A percentile compares a stretch with the other conserved stretches of the same genome.
Conservation (phyloP, 2,113 vertebrate genomes). For the Falcunculus frontatus region DNA sequence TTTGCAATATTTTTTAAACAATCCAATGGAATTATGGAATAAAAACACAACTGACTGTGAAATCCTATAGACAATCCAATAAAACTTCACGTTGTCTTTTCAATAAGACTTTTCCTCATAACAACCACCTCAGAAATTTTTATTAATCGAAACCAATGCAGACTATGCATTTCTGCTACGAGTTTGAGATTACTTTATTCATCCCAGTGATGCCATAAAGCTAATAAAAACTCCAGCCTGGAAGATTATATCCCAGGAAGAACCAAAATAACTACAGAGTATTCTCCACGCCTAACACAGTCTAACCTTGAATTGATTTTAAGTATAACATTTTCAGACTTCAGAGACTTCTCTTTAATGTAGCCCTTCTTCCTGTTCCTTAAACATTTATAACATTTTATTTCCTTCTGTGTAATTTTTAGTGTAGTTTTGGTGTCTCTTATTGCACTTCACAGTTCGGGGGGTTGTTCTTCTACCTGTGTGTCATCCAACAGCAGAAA, state of each 20-base stretch:
- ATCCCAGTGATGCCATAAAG: slow-evolving; percentile 31
- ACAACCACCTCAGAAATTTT: neutral
- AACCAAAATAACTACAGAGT: neutral
- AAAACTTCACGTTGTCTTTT: neutral
- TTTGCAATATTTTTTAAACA: neutral
- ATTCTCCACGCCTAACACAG: neutral
- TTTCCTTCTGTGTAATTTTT: neutral
- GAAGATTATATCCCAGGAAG: neutral
- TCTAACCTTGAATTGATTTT: neutral
- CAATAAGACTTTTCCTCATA: neutral
- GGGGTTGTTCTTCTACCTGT: neutral
- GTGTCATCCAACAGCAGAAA: neutral
- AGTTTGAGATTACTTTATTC: slow-evolving; percentile 16
- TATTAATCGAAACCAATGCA: neutral
- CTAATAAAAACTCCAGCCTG: slow-evolving; percentile 22
- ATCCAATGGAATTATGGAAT: neutral
- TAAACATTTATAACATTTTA: neutral
- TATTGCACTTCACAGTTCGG: neutral
- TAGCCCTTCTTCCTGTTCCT: neutral
- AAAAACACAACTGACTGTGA: neutral
- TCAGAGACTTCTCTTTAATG: neutral
- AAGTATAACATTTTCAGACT: neutral
- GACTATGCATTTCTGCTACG: neutral
- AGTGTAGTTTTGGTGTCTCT: neutral
- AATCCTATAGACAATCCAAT: neutral